phyloP scores from a whole-genome alignment of 2,888 invertebrate genomes.

The Xylota segnis region DNA sequence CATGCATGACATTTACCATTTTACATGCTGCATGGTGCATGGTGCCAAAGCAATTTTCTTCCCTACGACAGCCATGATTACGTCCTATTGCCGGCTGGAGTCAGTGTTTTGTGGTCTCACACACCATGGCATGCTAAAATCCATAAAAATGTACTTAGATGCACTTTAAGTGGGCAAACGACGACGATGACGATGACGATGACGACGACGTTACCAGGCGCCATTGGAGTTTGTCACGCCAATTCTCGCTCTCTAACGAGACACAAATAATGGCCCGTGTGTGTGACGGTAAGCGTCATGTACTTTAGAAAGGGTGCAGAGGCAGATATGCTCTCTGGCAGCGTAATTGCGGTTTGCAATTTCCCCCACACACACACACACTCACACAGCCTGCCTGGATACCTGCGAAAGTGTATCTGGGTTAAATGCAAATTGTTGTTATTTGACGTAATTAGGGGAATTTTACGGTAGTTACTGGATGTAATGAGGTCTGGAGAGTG shows the following conservation, averaged over 20 bases:
- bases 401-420: slow-evolving; percentile 35
- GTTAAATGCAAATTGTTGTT: slow-evolving; percentile 66
- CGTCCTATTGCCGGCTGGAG: slow-evolving; percentile 19
- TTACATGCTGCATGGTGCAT: slow-evolving; percentile 24
- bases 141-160: slow-evolving; percentile 56
- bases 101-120: slow-evolving; percentile 41
- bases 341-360: slow-evolving; percentile 35
- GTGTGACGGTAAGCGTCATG: slow-evolving; percentile 39
- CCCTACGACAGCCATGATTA: slow-evolving; percentile 52
- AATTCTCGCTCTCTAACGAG: slow-evolving; percentile 14
- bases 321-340: slow-evolving; percentile 25
- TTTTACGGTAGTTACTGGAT: slow-evolving; percentile 23
- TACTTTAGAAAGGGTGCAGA: slow-evolving; percentile 34
- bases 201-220: slow-evolving; percentile 59
- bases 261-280: slow-evolving; percentile 23
- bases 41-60: slow-evolving; percentile 57
- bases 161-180: slow-evolving; percentile 51
- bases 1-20: slow-evolving; percentile 38
- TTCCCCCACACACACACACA: slow-evolving; percentile 8
- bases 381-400: not conserved
- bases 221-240: slow-evolving; percentile 74
- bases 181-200: slow-evolving; percentile 42
- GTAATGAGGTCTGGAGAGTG: not conserved
- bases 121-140: slow-evolving; percentile 52
- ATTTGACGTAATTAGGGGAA: slow-evolving; percentile 52